phyloP scores from a whole-genome alignment of 64 coral and sea anemone species.

The Orbicella faveolata region DNA sequence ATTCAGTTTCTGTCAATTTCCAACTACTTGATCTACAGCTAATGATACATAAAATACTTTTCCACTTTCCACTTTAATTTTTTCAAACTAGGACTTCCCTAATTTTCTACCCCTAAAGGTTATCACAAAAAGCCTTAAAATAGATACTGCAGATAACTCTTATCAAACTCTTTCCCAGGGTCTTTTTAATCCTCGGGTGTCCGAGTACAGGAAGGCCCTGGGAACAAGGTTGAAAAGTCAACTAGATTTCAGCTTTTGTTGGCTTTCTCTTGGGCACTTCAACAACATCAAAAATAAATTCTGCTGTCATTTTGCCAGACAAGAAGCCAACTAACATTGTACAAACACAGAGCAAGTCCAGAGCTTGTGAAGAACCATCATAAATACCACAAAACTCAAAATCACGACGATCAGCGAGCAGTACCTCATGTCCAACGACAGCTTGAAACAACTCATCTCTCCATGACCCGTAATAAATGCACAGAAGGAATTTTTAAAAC shows the following conservation, averaged over 20 bases:
- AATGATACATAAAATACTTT: constrained; percentile 7
- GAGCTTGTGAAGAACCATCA: constrained; percentile 22
- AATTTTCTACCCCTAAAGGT: neutral
- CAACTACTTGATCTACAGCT: neutral
- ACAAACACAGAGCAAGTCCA: neutral
- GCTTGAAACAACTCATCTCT: neutral
- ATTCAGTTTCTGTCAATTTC: neutral
- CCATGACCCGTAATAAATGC: constrained; percentile 28
- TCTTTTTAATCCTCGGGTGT: neutral
- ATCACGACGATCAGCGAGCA: neutral
- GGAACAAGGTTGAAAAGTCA: neutral
- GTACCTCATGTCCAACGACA: neutral
- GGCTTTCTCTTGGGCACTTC: neutral
- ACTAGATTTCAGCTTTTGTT: neutral
- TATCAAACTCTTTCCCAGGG: neutral
- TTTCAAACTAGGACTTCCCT: neutral
- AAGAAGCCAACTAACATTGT: neutral
- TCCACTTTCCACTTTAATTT: neutral
- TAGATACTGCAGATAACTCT: neutral
- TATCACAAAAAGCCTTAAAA: constrained; percentile 17
- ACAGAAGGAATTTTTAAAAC: constrained; percentile 39
- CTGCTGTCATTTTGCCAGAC: too few species aligned
- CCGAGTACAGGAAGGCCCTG: neutral
- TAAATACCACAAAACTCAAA: neutral
- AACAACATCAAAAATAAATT: neutral